Evolutionary conservation across 2,113 vertebrate species (phyloP), one percentile per base, ranked within the genome.

Genomic region (Tupaia chinensis): DNA sequence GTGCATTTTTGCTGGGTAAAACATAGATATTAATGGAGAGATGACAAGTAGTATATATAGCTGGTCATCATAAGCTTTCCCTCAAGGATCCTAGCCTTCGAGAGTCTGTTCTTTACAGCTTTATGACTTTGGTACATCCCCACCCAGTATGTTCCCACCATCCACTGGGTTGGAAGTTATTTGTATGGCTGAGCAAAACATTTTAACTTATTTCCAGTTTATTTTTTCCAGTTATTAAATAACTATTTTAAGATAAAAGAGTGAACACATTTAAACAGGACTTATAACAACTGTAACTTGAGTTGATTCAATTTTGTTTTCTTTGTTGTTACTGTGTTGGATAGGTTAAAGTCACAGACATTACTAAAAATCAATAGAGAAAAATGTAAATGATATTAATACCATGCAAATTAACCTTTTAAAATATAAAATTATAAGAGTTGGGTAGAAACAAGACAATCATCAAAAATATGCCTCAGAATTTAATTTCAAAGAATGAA

Each of bases 301-400:
- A 91, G 7, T 94, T 80, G 10, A 9, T 69, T 95, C 34, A 74
- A 66, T 92, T 86, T 86, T 86, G 60, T 87, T 93, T 90, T 58
- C 8, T 79, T 72, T 86, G 54, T 81, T 92, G 8, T 56, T 72
- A 74, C 76, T 91, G 96, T 92, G 27, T 32, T 90, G 23, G 27
- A 68, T 82, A 12, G 3, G 19, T 82, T 68, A 53, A 87, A 94
- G 94, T 29, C 7, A 66, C 12, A 90, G 19, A 14, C 4, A 79
- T 58, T 93, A 34, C 88, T 4, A 27, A 53, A 88, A 78, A 65
- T 2, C 15, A 86, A 88, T 69, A 73, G 65, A 54, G 17, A 83
- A 90, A 82, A 94, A 78, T 92, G 15, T 78, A 92, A 85, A 78
- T 94, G 27, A 65, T 90, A 76, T 22, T 44, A 87, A 70, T 80